Conservation (phyloP, 2,888 invertebrate species). For the Sphaerophoria rueppellii region DNA sequence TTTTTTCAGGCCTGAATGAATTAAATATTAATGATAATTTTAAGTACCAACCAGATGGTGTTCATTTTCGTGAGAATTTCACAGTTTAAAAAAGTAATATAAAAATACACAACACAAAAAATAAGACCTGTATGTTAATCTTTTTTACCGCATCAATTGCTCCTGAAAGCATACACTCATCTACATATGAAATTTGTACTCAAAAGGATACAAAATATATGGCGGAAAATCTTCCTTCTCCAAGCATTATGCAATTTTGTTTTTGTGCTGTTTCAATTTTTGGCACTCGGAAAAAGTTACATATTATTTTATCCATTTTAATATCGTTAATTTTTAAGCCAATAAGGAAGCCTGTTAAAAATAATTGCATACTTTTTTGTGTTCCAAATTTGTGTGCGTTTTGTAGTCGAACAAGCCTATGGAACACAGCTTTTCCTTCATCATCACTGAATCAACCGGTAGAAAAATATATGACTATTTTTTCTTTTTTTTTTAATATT, state of each 20-base stretch:
- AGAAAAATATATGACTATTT: slow-evolving; percentile 10
- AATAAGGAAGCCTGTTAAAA: slow-evolving; percentile 43
- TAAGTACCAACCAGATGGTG: slow-evolving; percentile 55
- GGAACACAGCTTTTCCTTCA: slow-evolving; percentile 17
- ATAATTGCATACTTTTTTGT: slow-evolving; percentile 18
- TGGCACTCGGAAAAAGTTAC: slow-evolving; percentile 16
- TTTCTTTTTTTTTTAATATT: background rate
- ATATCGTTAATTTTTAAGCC: slow-evolving; percentile 70
- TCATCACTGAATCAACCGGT: background rate
- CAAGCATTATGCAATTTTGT: slow-evolving; percentile 11
- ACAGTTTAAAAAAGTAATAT: slow-evolving; percentile 34
- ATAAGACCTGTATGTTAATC: slow-evolving; percentile 24
- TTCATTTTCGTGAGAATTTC: slow-evolving; percentile 25
- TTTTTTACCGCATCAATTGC: slow-evolving; percentile 59
- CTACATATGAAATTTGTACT: background rate
- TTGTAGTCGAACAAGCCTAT: background rate
- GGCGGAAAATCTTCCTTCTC: background rate
- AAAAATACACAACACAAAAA: slow-evolving; percentile 23
- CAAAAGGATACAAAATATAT: background rate
- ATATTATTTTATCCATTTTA: slow-evolving; percentile 50
- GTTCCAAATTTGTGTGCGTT: background rate
- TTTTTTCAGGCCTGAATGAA: slow-evolving; percentile 9
- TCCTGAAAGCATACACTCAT: slow-evolving; percentile 25
- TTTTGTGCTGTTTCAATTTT: slow-evolving; percentile 54
- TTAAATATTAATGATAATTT: slow-evolving; percentile 52